Percentiles rank a stretch among this genome's conserved stretches.
Conservation (phyloP, 2,888 invertebrate species). For the Aplocera efformata region DNA sequence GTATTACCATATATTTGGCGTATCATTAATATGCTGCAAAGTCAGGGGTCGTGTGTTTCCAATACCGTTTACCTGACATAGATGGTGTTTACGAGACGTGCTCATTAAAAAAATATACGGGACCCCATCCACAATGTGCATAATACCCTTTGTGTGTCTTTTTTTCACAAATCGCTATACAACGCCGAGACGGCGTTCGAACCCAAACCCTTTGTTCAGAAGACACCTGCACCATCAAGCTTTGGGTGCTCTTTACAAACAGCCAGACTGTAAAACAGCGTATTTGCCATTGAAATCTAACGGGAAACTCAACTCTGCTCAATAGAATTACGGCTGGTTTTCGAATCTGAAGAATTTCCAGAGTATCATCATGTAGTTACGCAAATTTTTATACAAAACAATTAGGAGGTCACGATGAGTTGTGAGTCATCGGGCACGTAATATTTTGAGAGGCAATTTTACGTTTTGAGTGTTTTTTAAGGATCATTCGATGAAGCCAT, state of each 20-base stretch:
- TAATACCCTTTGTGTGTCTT: constrained; percentile 21
- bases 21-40: no score
- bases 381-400: constrained; percentile 54
- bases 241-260: constrained; percentile 65
- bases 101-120: constrained; percentile 13
- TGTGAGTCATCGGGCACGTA: constrained; percentile 36
- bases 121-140: constrained; percentile 28
- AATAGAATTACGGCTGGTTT: constrained; percentile 7
- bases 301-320: constrained; percentile 14
- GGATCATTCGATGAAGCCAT: no score
- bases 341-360: constrained; percentile 24
- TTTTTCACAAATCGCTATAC: constrained; percentile 57
- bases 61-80: no score
- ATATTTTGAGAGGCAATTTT: constrained; percentile 10
- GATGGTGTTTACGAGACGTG: neutral
- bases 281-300: constrained; percentile 17
- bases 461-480: neutral
- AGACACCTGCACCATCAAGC: constrained; percentile 73
- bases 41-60: no score
- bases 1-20: no score
- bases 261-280: constrained; percentile 47
- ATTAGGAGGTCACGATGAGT: constrained; percentile 45
- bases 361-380: constrained; percentile 43
- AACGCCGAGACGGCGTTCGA: constrained; percentile 56
- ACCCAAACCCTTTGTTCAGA: constrained; percentile 65